A percentile compares a stretch with the other conserved stretches of the same genome.
These are phyloP conservation scores for Cerceris rybyensis DNA, from an alignment of 2,888 invertebrate genomes.

Conservation along the genomic window DNA sequence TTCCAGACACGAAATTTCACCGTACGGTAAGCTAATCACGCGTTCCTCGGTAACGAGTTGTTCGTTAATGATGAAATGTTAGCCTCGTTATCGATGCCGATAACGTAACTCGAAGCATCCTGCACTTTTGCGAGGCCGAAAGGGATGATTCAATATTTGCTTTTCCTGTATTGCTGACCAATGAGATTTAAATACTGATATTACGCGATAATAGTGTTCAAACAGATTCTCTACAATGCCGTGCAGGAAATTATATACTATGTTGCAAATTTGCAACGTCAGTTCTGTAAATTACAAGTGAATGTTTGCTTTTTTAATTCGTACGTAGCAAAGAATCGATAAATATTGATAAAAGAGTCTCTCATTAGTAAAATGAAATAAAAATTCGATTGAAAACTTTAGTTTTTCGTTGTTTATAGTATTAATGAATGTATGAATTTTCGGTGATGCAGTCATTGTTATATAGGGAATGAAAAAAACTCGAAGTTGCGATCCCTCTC, in stretches of 20 bases:
- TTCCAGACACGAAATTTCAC: constrained; percentile 3
- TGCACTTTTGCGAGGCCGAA: neutral
- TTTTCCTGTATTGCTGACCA: too few relatives aligned
- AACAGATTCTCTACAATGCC: neutral
- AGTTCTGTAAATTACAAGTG: too few relatives aligned
- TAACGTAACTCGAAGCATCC: constrained; percentile 23
- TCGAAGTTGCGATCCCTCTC: constrained; percentile 39
- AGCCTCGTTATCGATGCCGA: constrained; percentile 34
- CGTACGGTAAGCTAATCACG: constrained; percentile 25
- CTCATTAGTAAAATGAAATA: too few relatives aligned
- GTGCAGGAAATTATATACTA: neutral
- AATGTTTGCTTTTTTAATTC: too few relatives aligned
- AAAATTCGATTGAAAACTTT: too few relatives aligned
- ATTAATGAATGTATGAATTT: neutral
- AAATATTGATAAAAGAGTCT: too few relatives aligned
- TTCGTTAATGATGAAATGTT: constrained; percentile 53
- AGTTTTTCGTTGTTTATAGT: neutral
- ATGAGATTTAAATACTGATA: too few relatives aligned
- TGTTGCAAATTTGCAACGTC: too few relatives aligned
- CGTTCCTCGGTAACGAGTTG: constrained; percentile 39
- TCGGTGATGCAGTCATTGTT: constrained; percentile 37
- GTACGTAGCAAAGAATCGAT: too few relatives aligned
- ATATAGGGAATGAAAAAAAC: constrained; percentile 49
- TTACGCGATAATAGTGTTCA: neutral
- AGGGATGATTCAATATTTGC: neutral